Conservation (phyloP, 2,113 vertebrate species). For the Heterotis niloticus region DNA sequence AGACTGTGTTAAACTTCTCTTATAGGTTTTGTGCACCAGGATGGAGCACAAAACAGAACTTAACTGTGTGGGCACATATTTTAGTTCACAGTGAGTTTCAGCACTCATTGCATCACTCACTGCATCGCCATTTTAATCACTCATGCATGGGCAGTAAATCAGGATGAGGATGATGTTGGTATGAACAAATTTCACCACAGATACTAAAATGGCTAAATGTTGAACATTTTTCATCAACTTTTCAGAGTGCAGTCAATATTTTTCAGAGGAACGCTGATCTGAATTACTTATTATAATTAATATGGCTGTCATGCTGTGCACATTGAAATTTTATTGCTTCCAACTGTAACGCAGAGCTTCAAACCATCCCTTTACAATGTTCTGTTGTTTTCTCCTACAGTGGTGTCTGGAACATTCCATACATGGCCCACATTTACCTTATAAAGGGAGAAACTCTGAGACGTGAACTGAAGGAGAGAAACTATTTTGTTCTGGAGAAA, state of each 20-base stretch:
- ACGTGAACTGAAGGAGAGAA: constrained; percentile 84
- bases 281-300: constrained; percentile 16
- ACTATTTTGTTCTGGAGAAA: constrained; percentile 87
- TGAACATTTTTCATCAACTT: constrained; percentile 21
- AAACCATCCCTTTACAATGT: constrained; percentile 22
- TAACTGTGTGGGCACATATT: no score
- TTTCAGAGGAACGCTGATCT: neutral
- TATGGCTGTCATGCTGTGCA: constrained; percentile 3
- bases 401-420: constrained; percentile 95
- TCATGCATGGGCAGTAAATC: neutral
- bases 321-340: constrained; percentile 1
- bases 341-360: constrained; percentile 14
- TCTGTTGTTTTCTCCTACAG: constrained; percentile 55
- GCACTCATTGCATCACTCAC: no score
- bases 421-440: constrained; percentile 89
- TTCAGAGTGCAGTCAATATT: neutral
- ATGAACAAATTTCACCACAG: constrained; percentile 15
- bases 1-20: neutral
- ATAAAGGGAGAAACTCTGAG: constrained; percentile 81
- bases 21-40: no score
- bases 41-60: neutral
- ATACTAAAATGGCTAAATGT: constrained; percentile 23
- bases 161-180: constrained; percentile 23
- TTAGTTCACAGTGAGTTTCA: no score
- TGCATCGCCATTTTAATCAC: neutral